phyloP scores from a whole-genome alignment of 2,113 vertebrate genomes.

The Cyanistes caeruleus region DNA sequence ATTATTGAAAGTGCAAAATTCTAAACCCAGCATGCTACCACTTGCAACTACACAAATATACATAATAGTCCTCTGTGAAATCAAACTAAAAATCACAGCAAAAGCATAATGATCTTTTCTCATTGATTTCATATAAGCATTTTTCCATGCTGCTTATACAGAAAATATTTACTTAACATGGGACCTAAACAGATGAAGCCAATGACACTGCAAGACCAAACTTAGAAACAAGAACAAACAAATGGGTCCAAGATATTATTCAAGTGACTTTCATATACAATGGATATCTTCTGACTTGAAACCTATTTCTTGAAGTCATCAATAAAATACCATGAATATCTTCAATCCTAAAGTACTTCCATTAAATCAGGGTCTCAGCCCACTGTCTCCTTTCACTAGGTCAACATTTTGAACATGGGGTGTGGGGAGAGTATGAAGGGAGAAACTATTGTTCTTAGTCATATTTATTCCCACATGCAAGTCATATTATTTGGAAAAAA shows the following conservation, averaged over 20 bases:
- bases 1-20: not conserved
- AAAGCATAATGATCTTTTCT: not conserved
- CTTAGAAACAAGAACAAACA: not conserved
- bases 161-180: not conserved
- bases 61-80: not conserved
- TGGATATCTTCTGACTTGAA: not conserved
- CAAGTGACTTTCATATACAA: not conserved
- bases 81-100: not conserved
- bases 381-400: not conserved
- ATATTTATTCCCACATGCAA: not conserved
- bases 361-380: not conserved
- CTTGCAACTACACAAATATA: not conserved
- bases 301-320: not conserved
- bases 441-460: not conserved
- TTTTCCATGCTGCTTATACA: not conserved
- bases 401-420: not conserved
- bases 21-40: not conserved
- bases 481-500: not conserved
- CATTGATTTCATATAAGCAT: not conserved
- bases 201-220: not conserved
- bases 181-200: not conserved
- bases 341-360: not conserved
- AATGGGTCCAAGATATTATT: not conserved
- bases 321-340: not conserved
- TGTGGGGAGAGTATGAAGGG: not conserved